Evolutionary conservation across 2,888 invertebrate species (phyloP).

Genomic region (Acanthosoma haemorrhoidale): DNA sequence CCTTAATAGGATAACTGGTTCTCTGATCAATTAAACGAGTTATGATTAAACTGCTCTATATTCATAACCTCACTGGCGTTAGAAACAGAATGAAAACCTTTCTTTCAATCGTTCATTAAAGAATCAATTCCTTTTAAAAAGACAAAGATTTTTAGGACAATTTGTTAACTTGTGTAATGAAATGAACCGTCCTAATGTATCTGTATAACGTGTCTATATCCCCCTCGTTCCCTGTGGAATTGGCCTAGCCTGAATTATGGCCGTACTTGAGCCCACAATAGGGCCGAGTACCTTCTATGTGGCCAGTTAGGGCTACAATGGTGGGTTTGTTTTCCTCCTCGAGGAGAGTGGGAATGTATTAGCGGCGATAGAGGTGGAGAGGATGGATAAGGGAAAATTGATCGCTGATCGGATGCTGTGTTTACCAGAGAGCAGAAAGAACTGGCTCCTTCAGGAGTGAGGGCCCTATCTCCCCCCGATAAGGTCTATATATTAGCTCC

Average conservation of each 20-base stretch:
- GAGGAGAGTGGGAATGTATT: neutral
- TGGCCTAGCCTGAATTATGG: no score
- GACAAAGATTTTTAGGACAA: no score
- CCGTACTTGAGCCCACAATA: neutral
- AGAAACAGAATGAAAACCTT: no score
- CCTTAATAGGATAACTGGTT: no score
- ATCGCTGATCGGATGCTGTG: neutral
- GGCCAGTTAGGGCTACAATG: neutral
- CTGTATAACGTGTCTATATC: neutral
- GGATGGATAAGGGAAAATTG: neutral
- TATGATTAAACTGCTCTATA: no score
- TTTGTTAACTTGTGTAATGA: no score
- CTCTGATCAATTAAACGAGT: no score
- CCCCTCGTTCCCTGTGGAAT: no score
- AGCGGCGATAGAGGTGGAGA: neutral
- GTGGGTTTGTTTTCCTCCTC: neutral
- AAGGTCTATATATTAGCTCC: neutral
- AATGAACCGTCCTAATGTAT: no score
- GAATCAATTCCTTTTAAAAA: no score
- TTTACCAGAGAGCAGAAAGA: conserved; percentile 11
- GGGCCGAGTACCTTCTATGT: neutral
- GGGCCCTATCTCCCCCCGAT: neutral
- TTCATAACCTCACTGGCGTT: no score
- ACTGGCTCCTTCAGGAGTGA: neutral
- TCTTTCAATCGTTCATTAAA: no score